Evolutionary conservation across 2,797 vertebrate genomes (phyloP).

Genomic region (Lacerta agilis): DNA sequence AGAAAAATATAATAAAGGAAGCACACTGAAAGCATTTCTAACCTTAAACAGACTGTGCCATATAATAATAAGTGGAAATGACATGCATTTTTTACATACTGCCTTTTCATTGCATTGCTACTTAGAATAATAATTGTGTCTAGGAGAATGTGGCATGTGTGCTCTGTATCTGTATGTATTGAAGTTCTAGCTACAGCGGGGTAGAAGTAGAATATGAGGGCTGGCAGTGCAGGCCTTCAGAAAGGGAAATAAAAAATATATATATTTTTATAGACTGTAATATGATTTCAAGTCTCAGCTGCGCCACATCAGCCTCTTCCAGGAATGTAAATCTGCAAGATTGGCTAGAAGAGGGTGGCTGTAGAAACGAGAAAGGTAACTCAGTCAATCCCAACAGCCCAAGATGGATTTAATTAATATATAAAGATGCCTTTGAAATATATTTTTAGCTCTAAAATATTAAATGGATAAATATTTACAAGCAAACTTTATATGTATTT

Average conservation of each 20-base stretch:
- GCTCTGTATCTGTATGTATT: constrained; percentile 14
- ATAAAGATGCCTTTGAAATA: constrained; percentile 68
- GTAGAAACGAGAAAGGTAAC: constrained; percentile 53
- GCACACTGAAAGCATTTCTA: constrained; percentile 52
- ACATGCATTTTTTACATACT: constrained; percentile 50
- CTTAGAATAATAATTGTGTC: constrained; percentile 60
- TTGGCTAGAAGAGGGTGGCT: constrained; percentile 51
- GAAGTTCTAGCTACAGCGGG: constrained; percentile 68
- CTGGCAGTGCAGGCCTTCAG: constrained; percentile 67
- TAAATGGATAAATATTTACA: constrained; percentile 70
- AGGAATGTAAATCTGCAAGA: constrained; percentile 35
- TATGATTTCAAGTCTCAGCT: constrained; percentile 53
- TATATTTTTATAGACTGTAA: constrained; percentile 69
- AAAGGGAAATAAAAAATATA: constrained; percentile 46
- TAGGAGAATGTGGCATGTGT: constrained; percentile 66
- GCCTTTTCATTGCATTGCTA: constrained; percentile 69
- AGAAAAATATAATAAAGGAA: constrained; percentile 49
- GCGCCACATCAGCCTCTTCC: constrained; percentile 47
- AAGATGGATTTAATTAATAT: constrained; percentile 61
- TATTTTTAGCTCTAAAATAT: constrained; percentile 68
- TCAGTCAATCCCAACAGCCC: constrained; percentile 67
- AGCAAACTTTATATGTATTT: constrained; percentile 74
- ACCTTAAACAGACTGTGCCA: constrained; percentile 68
- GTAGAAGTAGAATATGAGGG: constrained; percentile 54
- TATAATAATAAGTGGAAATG: constrained; percentile 61